phyloP scores from a whole-genome alignment of 2,113 vertebrate genomes.

The Thunnus thynnus region DNA sequence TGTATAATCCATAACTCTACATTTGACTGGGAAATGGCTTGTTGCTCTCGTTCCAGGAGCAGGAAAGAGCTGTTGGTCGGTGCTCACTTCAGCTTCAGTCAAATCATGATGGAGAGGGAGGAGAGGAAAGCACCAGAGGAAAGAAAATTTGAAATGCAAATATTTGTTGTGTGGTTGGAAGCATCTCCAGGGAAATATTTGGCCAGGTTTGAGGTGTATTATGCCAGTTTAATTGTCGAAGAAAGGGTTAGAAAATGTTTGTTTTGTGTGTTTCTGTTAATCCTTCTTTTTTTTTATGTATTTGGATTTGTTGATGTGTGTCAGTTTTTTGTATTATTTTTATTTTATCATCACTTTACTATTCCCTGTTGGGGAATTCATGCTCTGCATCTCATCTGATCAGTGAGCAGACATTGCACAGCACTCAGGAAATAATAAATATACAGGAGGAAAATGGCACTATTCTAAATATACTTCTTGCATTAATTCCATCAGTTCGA shows the following conservation, averaged over 20 bases:
- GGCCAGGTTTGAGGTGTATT: not conserved
- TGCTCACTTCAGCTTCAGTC: constrained; percentile 32
- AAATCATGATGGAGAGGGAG: constrained; percentile 32
- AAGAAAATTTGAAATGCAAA: constrained; percentile 67
- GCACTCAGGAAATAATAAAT: not conserved
- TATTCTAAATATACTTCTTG: not conserved
- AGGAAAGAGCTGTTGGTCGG: constrained; percentile 2
- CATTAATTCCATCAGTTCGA: not conserved
- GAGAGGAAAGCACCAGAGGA: not conserved
- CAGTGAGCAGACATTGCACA: not conserved
- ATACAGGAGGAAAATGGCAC: not conserved
- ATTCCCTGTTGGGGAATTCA: not conserved
- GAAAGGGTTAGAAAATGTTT: not conserved
- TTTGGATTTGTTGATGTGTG: constrained; percentile 19
- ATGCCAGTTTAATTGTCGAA: not conserved
- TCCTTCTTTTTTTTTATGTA: not conserved
- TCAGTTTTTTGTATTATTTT: not conserved
- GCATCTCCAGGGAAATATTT: not conserved
- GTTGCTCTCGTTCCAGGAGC: not conserved
- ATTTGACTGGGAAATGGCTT: constrained; percentile 61
- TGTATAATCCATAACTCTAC: constrained; percentile 19
- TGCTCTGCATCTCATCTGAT: constrained; percentile 4
- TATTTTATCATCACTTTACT: not conserved
- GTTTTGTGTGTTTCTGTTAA: not conserved
- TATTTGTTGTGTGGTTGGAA: constrained; percentile 22